These are phyloP conservation scores for Notodonta ziczac DNA, from an alignment of 2,888 invertebrate species.

Conservation along the genomic window DNA sequence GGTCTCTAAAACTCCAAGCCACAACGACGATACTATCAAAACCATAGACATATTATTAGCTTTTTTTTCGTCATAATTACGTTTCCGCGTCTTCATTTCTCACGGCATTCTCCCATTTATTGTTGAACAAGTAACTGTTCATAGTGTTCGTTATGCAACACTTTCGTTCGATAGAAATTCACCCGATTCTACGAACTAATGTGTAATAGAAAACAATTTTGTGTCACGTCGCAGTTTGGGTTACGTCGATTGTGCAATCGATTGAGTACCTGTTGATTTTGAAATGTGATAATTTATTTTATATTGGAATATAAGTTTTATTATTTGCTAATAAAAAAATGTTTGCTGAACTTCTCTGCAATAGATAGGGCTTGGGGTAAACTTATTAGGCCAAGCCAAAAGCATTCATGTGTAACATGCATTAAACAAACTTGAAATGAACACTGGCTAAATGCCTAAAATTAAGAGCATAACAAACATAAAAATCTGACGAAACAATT, in stretches of 20 bases:
- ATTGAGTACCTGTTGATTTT: neutral
- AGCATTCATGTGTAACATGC: no score
- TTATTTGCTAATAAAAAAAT: no score
- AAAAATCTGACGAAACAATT: neutral
- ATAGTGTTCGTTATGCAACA: neutral
- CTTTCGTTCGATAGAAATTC: slow-evolving; percentile 6
- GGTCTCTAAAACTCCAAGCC: no score
- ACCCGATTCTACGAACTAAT: neutral
- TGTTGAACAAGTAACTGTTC: slow-evolving; percentile 1
- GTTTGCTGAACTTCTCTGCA: no score
- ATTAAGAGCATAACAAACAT: no score
- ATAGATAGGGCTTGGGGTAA: no score
- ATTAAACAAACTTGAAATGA: no score
- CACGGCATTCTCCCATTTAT: slow-evolving; percentile 8
- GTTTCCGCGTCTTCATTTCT: slow-evolving; percentile 1
- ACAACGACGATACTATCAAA: no score
- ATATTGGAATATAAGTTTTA: no score
- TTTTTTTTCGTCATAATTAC: neutral
- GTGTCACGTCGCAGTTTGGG: neutral
- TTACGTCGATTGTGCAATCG: neutral
- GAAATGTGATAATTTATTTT: no score
- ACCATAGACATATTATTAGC: neutral
- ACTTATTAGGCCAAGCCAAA: no score
- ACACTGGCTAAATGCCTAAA: no score
- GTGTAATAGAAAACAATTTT: neutral